These are phyloP conservation scores for Eledone cirrhosa DNA, from an alignment of 2,888 invertebrate genomes.

Conservation along the genomic window DNA sequence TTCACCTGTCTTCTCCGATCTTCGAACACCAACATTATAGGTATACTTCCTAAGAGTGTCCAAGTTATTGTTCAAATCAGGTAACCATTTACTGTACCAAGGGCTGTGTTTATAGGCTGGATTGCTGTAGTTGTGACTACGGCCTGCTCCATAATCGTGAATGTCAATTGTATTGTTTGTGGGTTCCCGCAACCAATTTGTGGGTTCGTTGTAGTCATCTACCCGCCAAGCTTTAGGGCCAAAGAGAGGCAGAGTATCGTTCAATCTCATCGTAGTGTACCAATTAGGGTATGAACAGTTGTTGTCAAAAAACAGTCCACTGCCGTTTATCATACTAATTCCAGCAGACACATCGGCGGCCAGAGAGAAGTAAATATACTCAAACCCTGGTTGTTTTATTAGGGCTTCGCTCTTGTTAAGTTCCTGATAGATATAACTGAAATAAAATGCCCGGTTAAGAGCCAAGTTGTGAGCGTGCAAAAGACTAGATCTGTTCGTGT, in stretches of 20 bases:
- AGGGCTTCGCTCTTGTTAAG: slow-evolving; percentile 66
- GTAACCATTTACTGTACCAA: slow-evolving; percentile 92
- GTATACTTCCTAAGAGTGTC: slow-evolving; percentile 56
- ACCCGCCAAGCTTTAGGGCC: slow-evolving; percentile 85
- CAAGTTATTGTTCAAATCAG: slow-evolving; percentile 87
- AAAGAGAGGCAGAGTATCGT: slow-evolving; percentile 92
- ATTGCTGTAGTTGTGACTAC: slow-evolving; percentile 87
- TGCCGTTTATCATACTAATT: slow-evolving; percentile 81
- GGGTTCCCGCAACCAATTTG: slow-evolving; percentile 92
- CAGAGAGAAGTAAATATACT: slow-evolving; percentile 94
- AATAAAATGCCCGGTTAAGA: slow-evolving; percentile 90
- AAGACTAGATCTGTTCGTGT: slow-evolving; percentile 84
- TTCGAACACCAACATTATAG: slow-evolving; percentile 61
- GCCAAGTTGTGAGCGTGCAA: slow-evolving; percentile 96
- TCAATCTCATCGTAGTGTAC: slow-evolving; percentile 84
- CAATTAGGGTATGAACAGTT: slow-evolving; percentile 92
- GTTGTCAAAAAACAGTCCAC: slow-evolving; percentile 91
- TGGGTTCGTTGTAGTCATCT: slow-evolving; percentile 77
- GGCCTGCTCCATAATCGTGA: slow-evolving; percentile 73
- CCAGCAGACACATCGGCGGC: slow-evolving; percentile 95
- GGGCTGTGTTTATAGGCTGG: slow-evolving; percentile 91
- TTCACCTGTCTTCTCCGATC: slow-evolving; percentile 61
- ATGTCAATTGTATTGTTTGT: slow-evolving; percentile 86
- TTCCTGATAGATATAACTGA: slow-evolving; percentile 57
- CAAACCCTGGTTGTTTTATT: slow-evolving; percentile 96